Base-by-base conservation (phyloP, 1,140 invertebrate species). In the Panulirus ornatus region DNA sequence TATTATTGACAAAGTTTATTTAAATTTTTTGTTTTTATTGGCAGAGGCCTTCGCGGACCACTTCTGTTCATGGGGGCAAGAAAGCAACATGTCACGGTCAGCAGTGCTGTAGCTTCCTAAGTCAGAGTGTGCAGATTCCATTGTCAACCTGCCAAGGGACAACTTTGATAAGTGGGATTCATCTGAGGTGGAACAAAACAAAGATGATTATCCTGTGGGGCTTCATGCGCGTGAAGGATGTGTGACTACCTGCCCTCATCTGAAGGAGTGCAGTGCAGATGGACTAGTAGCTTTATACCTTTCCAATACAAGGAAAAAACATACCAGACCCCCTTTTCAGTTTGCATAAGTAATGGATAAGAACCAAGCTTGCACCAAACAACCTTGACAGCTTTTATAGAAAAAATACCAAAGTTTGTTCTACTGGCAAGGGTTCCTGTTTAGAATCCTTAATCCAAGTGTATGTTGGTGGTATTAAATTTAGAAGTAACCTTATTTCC, bases 41-140 rank as follows among this genome's bases (percentile, higher is more conserved):
- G n/a, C 82, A 84, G 82, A 71, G 66, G 82, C 82, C 82, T 84
- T 84, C 63, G 44, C 36, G 30, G 42, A 84, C 82, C 63, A 84
- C 54, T 30, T 76, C 38, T 27, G 82, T 44, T 71, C 27, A 58
- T 84, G 82, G 82, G 82, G 58, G 82, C 82, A 84, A 84, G 82
- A 81, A 51, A 63, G 78, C 42, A 40, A 84, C 66, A 42, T 47
- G 47, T 66, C 82, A 71, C 42, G 47, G 19, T 70, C 22, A 71
- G 40, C 58, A 70, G 82, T 71, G 63, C 40, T 84, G 82, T 70
- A 84, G 78, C 78, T 81, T 58, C 63, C 27, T 71, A 70, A 70
- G 47, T 81, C 34, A 42, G 44, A 30, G 82, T 71, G 82, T 70
- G 66, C 63, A 47, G 22, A 58, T 84, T 84, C 82, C 82, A 84